These are phyloP conservation scores for Mycteria americana DNA, from an alignment of 2,797 vertebrate species.

Conservation along the genomic window DNA sequence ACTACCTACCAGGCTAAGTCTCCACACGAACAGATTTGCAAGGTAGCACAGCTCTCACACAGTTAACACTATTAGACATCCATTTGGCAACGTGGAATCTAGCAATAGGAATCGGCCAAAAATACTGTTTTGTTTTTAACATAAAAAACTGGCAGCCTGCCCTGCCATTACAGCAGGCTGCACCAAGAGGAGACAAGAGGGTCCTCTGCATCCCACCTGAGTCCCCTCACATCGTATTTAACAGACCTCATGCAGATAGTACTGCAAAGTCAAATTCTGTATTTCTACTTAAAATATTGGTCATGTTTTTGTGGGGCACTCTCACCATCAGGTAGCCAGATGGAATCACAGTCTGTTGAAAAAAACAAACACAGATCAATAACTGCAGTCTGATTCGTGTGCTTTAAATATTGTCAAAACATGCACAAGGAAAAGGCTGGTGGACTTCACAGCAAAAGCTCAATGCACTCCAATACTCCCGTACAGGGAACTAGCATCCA, in stretches of 20 bases:
- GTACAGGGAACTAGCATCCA: background rate
- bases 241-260: background rate
- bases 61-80: background rate
- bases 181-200: background rate
- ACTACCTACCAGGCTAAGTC: background rate
- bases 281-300: constrained; percentile 10
- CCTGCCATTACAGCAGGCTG: background rate
- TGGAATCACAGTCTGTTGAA: constrained; percentile 48
- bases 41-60: background rate
- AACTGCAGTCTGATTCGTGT: constrained; percentile 27
- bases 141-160: background rate
- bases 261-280: background rate
- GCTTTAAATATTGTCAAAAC: constrained; percentile 54
- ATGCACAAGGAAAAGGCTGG: constrained; percentile 16
- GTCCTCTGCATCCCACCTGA: background rate
- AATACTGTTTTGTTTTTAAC: background rate
- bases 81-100: background rate
- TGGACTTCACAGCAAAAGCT: constrained; percentile 30
- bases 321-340: constrained; percentile 62
- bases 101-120: background rate
- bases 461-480: constrained; percentile 19
- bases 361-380: constrained; percentile 50
- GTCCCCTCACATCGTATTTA: background rate
- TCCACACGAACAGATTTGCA: background rate
- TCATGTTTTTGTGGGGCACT: constrained; percentile 24